Base-by-base conservation (phyloP, 2,888 invertebrate genomes). In the Sphinx pinastri region DNA sequence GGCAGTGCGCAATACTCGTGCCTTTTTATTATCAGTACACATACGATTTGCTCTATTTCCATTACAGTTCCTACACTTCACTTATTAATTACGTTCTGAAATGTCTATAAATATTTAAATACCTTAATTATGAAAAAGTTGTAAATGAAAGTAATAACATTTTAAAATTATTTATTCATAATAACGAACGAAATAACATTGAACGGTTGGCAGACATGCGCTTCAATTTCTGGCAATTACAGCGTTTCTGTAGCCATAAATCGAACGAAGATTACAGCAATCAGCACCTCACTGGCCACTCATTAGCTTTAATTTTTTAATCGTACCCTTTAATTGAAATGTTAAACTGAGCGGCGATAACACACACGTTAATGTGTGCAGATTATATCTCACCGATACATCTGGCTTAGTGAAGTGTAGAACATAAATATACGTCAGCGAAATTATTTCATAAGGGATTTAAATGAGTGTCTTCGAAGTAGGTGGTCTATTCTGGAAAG, bases 261-360 rank as follows among this genome's bases (percentile, higher is more conserved):
- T 87, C 83, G 80, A 47, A 73, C 70, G 72, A 78, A 70, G 76
- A 73, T 38, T 38, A 75, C 79, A 77, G 81, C 83, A 88, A 90
- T 90, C 89, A 85, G 80, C 88, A 84, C 84, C 84, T 84, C 77
- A 68, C 76, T 79, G 80, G 79, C 76, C 77, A 78, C 88, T 90
- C 88, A 91, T 92, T 91, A 89, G 80, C 82, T 85, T 90, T 91
- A 90, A 91, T 91, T 90, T 88, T 87, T 91, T 91, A 91, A 92
- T 92, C 90, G 83, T 78, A 76, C 79, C 72, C 84, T 85, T 87
- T 93, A 92, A 93, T 93, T 93, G 92, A 92, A 92, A 93, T 89
- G 91, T 92, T 88, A 85, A 86, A 84, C 81, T 79, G 78, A 73
- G 70, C 74, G 75, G 75, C 67, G 92, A 90, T 90, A 90, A 87